A percentile compares a stretch with the other conserved stretches of the same genome.
These are phyloP conservation scores for Anticlea derivata DNA, from an alignment of 2,888 invertebrate genomes.

Conservation along the genomic window DNA sequence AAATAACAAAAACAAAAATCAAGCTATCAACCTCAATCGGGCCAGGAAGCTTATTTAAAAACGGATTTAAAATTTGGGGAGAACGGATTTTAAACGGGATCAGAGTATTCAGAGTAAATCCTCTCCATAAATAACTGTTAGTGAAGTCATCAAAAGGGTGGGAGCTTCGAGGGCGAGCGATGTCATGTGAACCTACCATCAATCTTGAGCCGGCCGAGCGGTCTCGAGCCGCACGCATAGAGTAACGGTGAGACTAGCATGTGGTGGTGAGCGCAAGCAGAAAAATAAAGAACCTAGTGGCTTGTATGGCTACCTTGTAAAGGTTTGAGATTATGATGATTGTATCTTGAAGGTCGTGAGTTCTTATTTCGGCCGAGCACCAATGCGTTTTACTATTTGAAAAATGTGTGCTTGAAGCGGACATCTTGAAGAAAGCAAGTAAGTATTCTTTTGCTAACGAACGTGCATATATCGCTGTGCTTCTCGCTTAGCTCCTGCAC, in stretches of 20 bases:
- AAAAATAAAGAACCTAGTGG: too few species aligned
- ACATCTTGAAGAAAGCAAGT: too few species aligned
- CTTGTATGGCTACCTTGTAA: too few species aligned
- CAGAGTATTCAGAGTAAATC: conserved; percentile 59
- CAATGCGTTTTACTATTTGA: too few species aligned
- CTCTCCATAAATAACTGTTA: conserved; percentile 77
- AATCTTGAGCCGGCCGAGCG: conserved; percentile 65
- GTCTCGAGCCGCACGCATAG: conserved; percentile 64
- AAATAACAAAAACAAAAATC: conserved; percentile 27
- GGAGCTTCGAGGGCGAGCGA: conserved; percentile 65
- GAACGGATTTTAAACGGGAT: conserved; percentile 58
- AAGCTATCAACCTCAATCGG: conserved; percentile 38
- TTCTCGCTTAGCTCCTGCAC: conserved; percentile 13
- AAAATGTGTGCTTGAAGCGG: too few species aligned
- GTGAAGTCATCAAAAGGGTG: conserved; percentile 82
- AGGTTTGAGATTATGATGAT: too few species aligned
- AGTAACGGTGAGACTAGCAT: conserved; percentile 33
- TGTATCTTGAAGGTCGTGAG: too few species aligned
- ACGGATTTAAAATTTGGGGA: conserved; percentile 61
- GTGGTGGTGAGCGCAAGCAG: conserved; percentile 3
- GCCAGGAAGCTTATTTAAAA: conserved; percentile 52
- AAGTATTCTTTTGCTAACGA: too few species aligned
- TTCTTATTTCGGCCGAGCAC: too few species aligned
- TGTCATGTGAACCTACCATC: conserved; percentile 81
- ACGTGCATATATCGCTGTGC: conserved; percentile 5